A percentile compares a stretch with the other conserved stretches of the same genome.
phyloP scores from a whole-genome alignment of 37 sponge, comb jelly and placozoan genomes.

The Ephydatia muelleri region DNA sequence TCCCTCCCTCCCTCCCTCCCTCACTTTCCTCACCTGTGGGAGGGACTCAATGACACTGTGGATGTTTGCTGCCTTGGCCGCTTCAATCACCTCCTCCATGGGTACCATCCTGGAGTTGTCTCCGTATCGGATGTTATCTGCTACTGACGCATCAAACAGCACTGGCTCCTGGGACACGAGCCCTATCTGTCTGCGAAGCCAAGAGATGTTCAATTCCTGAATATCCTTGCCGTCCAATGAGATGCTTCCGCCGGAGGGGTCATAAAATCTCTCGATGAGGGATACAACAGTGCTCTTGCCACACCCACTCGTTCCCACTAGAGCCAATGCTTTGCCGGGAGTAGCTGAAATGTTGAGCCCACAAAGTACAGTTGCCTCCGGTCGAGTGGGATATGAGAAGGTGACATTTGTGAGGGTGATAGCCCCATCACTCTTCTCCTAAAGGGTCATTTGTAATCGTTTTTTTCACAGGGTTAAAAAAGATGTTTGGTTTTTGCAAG shows the following conservation, averaged over 20 bases:
- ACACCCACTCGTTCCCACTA: slow-evolving; percentile 72
- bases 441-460: no score
- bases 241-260: slow-evolving; percentile 78
- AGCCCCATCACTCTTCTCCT: slow-evolving; percentile 51
- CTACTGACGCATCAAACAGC: slow-evolving; percentile 77
- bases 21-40: no score
- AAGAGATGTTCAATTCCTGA: slow-evolving; percentile 39
- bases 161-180: slow-evolving; percentile 90
- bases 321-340: slow-evolving; percentile 55
- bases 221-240: slow-evolving; percentile 39
- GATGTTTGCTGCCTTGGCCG: slow-evolving; percentile 60
- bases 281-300: slow-evolving; percentile 58
- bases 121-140: slow-evolving; percentile 83
- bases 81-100: slow-evolving; percentile 48
- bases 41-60: slow-evolving; percentile 68
- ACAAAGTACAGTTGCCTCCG: slow-evolving; percentile 63
- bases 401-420: slow-evolving; percentile 68
- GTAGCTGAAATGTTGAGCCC: slow-evolving; percentile 30
- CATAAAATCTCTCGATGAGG: slow-evolving; percentile 58
- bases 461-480: no score
- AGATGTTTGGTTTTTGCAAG: no score
- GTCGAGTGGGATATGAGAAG: slow-evolving; percentile 91
- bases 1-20: slow-evolving; percentile 95
- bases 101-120: slow-evolving; percentile 49
- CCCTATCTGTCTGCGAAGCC: slow-evolving; percentile 72